phyloP scores from a whole-genome alignment of 2,888 invertebrate species.

The Tetragnatha montana region DNA sequence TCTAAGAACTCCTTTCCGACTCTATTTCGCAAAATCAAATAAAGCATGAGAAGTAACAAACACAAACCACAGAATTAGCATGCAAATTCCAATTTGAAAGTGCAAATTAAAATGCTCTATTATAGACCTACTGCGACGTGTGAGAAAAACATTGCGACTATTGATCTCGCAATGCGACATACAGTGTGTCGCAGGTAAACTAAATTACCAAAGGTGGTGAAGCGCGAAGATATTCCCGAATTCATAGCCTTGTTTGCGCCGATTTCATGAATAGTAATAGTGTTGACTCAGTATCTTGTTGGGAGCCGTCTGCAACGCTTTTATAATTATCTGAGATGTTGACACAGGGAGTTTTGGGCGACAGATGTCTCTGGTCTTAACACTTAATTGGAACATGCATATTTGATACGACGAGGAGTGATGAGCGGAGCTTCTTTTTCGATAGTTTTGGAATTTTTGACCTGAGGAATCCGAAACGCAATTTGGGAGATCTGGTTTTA shows the following conservation, averaged over 20 bases:
- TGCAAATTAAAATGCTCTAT: neutral
- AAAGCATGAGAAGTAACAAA: no score
- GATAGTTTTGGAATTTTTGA: no score
- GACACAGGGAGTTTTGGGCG: neutral
- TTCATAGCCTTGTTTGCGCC: conserved; percentile 20
- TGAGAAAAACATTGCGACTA: neutral
- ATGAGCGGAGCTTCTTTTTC: neutral
- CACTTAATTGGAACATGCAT: conserved; percentile 45
- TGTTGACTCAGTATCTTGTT: conserved; percentile 53
- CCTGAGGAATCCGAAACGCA: no score
- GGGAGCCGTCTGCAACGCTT: conserved; percentile 6
- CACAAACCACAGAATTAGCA: no score
- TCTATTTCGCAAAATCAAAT: no score
- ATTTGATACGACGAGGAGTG: conserved; percentile 8
- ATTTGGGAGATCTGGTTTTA: no score
- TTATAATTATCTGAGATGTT: conserved; percentile 44
- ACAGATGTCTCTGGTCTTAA: neutral
- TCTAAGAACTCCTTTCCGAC: no score
- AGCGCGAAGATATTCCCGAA: conserved; percentile 32
- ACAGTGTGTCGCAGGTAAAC: neutral
- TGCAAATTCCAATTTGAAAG: neutral
- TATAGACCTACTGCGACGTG: neutral
- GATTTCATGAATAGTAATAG: conserved; percentile 32
- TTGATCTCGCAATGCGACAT: conserved; percentile 7
- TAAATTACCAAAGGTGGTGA: conserved; percentile 11